Base-by-base conservation (phyloP, 2,888 invertebrate genomes). In the Sylvicola fuscatus region DNA sequence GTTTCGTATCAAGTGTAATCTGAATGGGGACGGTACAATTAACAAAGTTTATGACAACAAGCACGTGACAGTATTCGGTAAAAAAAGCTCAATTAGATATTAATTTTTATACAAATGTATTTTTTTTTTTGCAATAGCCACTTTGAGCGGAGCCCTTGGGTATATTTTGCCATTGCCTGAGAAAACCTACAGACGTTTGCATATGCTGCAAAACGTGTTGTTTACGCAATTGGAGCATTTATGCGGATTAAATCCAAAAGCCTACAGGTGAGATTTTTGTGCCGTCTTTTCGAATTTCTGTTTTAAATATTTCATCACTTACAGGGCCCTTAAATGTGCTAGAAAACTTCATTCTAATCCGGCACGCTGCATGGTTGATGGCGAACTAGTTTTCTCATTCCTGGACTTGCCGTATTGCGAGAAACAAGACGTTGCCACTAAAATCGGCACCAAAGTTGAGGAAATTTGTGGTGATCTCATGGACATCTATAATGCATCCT, bases 161-260 rank as follows among this genome's bases (percentile, higher is more conserved):
- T 93, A 83, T 53, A 66, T 95, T 39, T 58, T 97, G 43, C 95
- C 98, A 0, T 68, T 98, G 32, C 72, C 82, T 0, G 98, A 99
- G 61, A 90, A 92, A 61, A 80, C 84, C 30, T 95, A 93, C 57
- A 64, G 97, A 3, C 65, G 97, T 15, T 66, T 98, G 46, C 72
- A 92, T 34, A 97, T 95, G 92, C 63, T 98, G 50, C 97, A 98
- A 63, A 95, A 93, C 54, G 84, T 92, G 0, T 66, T 98, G 50
- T 75, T 82, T 35, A 78, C 79, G 38, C 84, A 87, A 53, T 74
- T 89, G 49, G 80, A 82, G 26, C 95, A 97, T 51, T 65, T 78
- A 31, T 90, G 83, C 31, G 95, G 95, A 1, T 67, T 98, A 30
- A 97, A 97, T 64, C 95, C 95, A 0, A 81, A 89, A 54, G 72